phyloP scores from a whole-genome alignment of 2,113 vertebrate genomes.

The Parus major region DNA sequence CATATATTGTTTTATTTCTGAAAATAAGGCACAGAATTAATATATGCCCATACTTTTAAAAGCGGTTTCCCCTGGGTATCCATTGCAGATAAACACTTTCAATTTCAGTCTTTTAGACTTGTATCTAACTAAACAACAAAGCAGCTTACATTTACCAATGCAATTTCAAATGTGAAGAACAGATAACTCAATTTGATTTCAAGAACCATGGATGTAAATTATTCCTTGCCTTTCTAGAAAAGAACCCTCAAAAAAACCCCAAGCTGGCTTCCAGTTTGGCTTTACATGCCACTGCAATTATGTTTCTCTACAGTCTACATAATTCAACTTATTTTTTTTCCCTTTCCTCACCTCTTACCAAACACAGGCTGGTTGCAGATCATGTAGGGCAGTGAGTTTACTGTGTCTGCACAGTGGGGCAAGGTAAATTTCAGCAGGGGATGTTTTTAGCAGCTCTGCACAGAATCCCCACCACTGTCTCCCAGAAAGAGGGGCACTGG shows the following conservation, averaged over 20 bases:
- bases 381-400: not conserved
- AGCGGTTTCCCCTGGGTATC: not conserved
- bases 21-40: not conserved
- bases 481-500: not conserved
- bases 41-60: not conserved
- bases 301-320: not conserved
- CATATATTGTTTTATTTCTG: not conserved
- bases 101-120: not conserved
- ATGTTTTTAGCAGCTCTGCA: not conserved
- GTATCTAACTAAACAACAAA: not conserved
- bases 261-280: not conserved
- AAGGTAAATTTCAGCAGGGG: not conserved
- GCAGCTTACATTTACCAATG: not conserved
- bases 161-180: not conserved
- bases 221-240: not conserved
- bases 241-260: accelerated
- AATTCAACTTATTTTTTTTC: not conserved
- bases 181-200: not conserved
- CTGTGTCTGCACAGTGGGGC: not conserved
- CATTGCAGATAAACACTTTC: not conserved
- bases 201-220: not conserved
- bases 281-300: not conserved
- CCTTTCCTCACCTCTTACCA: not conserved
- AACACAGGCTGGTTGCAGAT: not conserved
- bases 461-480: not conserved